phyloP scores from a whole-genome alignment of 2,888 invertebrate species.

The Pterostichus niger region DNA sequence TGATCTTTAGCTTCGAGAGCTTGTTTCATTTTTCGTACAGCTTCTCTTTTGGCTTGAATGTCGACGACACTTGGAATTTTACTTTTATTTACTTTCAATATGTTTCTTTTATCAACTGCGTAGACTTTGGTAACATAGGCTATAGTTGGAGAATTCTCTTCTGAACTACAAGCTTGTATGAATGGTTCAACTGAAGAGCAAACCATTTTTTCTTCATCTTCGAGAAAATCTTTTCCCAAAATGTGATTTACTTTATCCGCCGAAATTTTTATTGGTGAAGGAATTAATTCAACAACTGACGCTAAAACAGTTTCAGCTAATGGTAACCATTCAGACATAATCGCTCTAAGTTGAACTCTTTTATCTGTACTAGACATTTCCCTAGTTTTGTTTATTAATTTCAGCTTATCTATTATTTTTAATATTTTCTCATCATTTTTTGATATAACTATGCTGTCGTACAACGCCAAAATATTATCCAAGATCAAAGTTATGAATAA shows the following conservation, averaged over 20 bases:
- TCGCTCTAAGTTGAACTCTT: constrained; percentile 87
- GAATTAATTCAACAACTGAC: constrained; percentile 90
- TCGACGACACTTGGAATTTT: constrained; percentile 38
- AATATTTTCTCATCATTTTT: constrained; percentile 88
- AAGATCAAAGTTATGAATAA: constrained; percentile 95
- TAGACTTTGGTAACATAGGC: constrained; percentile 91
- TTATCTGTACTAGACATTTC: constrained; percentile 90
- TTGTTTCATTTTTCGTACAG: constrained; percentile 45
- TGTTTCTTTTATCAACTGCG: constrained; percentile 44
- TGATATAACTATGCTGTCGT: constrained; percentile 88
- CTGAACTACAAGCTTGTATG: constrained; percentile 71
- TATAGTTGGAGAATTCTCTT: constrained; percentile 83
- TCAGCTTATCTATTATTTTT: constrained; percentile 86
- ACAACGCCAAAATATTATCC: constrained; percentile 94
- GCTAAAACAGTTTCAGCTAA: constrained; percentile 89
- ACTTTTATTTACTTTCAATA: constrained; percentile 1
- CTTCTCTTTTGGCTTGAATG: constrained; percentile 57
- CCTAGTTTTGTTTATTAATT: constrained; percentile 86
- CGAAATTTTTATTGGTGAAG: constrained; percentile 87
- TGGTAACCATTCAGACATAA: constrained; percentile 95
- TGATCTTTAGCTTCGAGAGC: constrained; percentile 63
- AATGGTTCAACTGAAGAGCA: constrained; percentile 83
- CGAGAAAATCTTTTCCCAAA: constrained; percentile 81
- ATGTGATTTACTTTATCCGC: constrained; percentile 90
- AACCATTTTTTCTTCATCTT: constrained; percentile 84